These are phyloP conservation scores for Conomelus anceps DNA, from an alignment of 2,888 invertebrate genomes.

Conservation along the genomic window DNA sequence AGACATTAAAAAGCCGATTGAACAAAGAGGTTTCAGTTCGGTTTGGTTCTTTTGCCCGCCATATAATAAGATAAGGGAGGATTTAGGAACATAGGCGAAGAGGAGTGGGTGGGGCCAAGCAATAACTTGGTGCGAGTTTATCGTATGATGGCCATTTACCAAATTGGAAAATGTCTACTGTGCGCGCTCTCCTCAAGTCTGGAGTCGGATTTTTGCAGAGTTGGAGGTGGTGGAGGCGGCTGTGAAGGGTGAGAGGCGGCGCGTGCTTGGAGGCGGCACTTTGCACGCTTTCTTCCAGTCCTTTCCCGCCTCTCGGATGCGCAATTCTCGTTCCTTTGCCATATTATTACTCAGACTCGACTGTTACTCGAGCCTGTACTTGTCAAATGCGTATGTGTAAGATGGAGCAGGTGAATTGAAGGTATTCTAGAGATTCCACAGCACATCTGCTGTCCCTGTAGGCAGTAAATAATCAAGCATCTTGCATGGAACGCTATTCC, in stretches of 20 bases:
- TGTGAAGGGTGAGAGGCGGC: background rate
- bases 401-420: background rate
- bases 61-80: slow-evolving; percentile 27
- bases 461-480: background rate
- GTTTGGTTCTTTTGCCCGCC: background rate
- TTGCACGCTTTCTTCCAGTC: background rate
- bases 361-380: background rate
- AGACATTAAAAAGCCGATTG: slow-evolving; percentile 25
- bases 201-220: background rate
- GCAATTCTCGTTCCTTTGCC: background rate
- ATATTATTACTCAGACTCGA: background rate
- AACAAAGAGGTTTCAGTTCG: slow-evolving; percentile 21
- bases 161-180: slow-evolving; percentile 27
- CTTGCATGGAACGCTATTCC: background rate
- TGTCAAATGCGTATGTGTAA: background rate
- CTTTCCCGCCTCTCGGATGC: background rate
- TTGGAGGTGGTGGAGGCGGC: no score
- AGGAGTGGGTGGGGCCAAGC: slow-evolving; percentile 16
- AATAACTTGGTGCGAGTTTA: slow-evolving; percentile 27
- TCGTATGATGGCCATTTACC: slow-evolving; percentile 27
- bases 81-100: background rate
- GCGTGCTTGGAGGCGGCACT: background rate
- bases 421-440: background rate
- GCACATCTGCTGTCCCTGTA: background rate
- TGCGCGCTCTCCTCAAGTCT: slow-evolving; percentile 10